Evolutionary conservation across 1,140 invertebrate species (phyloP).

Genomic region (Calephelis virginiensis): DNA sequence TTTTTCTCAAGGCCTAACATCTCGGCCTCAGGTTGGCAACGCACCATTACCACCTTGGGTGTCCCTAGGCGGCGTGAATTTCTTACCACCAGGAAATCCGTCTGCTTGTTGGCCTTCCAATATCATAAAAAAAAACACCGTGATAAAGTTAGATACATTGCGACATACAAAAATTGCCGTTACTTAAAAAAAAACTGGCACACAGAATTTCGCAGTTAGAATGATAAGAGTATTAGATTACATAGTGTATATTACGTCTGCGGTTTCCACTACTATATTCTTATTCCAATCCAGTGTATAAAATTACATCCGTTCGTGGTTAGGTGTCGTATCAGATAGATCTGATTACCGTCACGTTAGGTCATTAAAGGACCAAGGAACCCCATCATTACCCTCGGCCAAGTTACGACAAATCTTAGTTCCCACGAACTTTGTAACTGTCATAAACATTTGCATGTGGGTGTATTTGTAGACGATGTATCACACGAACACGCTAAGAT

Average conservation of each 20-base stretch:
- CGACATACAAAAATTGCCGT: constrained; percentile 2
- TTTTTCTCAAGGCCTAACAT: too few relatives aligned
- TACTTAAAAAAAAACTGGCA: constrained; percentile 13
- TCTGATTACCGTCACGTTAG: constrained; percentile 11
- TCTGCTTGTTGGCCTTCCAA: too few relatives aligned
- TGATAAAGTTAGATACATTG: constrained; percentile 1
- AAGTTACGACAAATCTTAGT: constrained; percentile 19
- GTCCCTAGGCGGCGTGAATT: too few relatives aligned
- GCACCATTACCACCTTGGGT: too few relatives aligned
- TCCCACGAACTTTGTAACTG: constrained; percentile 34
- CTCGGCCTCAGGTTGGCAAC: too few relatives aligned
- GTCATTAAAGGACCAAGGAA: constrained; percentile 32
- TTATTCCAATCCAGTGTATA: constrained; percentile 25
- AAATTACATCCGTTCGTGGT: constrained; percentile 32
- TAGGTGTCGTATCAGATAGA: constrained; percentile 15
- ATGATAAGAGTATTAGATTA: constrained; percentile 15
- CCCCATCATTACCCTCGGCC: constrained; percentile 15
- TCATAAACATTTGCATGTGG: constrained; percentile 23
- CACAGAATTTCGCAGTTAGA: constrained; percentile 16
- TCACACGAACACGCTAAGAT: constrained; percentile 1
- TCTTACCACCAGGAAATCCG: too few relatives aligned
- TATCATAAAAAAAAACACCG: background rate
- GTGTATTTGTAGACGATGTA: constrained; percentile 14
- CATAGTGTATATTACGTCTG: constrained; percentile 14
- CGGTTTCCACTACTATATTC: constrained; percentile 27